These are phyloP conservation scores for Tribolium madens DNA, from an alignment of 1,140 invertebrate genomes.

Conservation along the genomic window DNA sequence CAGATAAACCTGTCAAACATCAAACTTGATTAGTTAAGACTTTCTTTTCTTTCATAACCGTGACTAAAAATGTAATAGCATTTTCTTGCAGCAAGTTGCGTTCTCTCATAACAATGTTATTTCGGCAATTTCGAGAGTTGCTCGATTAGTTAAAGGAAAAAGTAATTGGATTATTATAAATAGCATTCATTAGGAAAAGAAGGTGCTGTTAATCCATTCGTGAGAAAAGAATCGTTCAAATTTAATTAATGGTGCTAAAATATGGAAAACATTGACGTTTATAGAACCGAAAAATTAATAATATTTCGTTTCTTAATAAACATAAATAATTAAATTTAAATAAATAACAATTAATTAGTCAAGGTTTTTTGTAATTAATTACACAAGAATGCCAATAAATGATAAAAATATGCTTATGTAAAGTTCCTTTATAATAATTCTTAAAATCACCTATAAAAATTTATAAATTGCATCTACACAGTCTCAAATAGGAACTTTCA, in stretches of 20 bases:
- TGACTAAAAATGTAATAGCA: conserved; percentile 9
- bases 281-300: too few species aligned
- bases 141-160: not conserved
- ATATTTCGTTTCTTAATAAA: not conserved
- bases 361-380: not conserved
- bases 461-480: too few species aligned
- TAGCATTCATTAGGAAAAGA: not conserved
- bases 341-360: not conserved
- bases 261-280: not conserved
- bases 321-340: not conserved
- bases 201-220: not conserved
- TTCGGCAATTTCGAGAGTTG: not conserved
- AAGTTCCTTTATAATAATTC: too few species aligned
- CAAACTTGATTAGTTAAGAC: conserved; percentile 11
- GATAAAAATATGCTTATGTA: not conserved
- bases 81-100: not conserved
- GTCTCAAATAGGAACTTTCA: too few species aligned
- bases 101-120: not conserved
- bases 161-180: not conserved
- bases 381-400: not conserved
- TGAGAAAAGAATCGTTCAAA: not conserved
- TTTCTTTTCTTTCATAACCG: conserved; percentile 32
- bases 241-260: not conserved
- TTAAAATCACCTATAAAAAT: too few species aligned
- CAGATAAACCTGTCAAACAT: conserved; percentile 9